phyloP scores from a whole-genome alignment of 2,797 vertebrate genomes.

The Remorina albescens region DNA sequence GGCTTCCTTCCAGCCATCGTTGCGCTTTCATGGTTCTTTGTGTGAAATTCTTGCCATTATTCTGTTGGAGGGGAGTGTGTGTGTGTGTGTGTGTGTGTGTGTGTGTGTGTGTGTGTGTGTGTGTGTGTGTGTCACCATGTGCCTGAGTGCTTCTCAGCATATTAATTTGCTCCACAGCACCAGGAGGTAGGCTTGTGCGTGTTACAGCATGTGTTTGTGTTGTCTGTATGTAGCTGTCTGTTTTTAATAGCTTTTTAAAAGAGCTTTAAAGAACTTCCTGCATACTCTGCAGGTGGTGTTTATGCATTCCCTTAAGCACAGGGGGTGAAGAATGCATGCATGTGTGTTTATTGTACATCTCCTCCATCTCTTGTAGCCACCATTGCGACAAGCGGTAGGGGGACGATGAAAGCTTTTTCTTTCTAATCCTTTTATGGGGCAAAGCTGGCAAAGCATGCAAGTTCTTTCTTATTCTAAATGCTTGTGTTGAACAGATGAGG shows the following conservation, averaged over 20 bases:
- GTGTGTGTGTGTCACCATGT: constrained; percentile 23
- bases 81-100: not conserved
- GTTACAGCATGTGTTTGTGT: constrained; percentile 59
- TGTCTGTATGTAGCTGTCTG: constrained; percentile 49
- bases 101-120: not conserved
- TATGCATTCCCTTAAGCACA: constrained; percentile 41
- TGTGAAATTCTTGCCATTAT: constrained; percentile 48
- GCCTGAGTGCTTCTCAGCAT: constrained; percentile 58
- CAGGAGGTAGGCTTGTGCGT: constrained; percentile 65
- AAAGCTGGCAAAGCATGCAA: constrained; percentile 54
- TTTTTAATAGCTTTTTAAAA: constrained; percentile 51
- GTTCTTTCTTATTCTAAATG: constrained; percentile 43
- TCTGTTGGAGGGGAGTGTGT: not conserved
- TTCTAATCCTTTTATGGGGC: constrained; percentile 66
- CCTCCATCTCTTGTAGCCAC: constrained; percentile 41
- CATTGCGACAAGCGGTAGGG: constrained; percentile 51
- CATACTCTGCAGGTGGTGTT: constrained; percentile 63
- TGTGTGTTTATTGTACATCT: constrained; percentile 65
- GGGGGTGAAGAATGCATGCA: constrained; percentile 74
- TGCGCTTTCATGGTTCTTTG: constrained; percentile 36
- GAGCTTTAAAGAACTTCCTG: constrained; percentile 48
- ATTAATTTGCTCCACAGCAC: constrained; percentile 58
- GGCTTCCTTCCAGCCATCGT: constrained; percentile 11
- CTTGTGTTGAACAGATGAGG: constrained; percentile 35
- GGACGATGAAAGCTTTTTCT: constrained; percentile 28